Evolutionary conservation across 2,888 invertebrate genomes (phyloP).

Genomic region (Drosophila pseudotalamancana): DNA sequence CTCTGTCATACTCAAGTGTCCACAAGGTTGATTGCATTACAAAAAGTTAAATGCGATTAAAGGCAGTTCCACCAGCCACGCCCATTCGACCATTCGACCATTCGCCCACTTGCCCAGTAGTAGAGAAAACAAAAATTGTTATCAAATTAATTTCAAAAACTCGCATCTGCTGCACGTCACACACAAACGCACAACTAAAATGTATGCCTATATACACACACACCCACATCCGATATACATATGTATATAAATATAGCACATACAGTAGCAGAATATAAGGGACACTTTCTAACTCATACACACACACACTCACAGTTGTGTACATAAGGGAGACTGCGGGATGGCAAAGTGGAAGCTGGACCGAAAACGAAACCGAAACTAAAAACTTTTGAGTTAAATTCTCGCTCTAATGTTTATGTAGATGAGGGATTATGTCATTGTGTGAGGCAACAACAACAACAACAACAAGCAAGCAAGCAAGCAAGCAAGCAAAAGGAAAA

Average conservation of each 20-base stretch:
- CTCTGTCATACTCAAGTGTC: not conserved
- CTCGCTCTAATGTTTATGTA: slow-evolving; percentile 79
- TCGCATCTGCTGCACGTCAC: slow-evolving; percentile 75
- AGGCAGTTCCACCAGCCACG: slow-evolving; percentile 25
- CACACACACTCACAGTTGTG: not conserved
- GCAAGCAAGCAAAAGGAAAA: slow-evolving; percentile 37
- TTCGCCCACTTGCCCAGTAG: slow-evolving; percentile 11
- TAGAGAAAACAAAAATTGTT: slow-evolving; percentile 49
- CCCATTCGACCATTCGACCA: slow-evolving; percentile 27
- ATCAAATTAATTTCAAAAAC: slow-evolving; percentile 78
- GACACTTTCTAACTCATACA: slow-evolving; percentile 32
- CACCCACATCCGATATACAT: not conserved
- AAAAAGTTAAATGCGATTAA: slow-evolving; percentile 28
- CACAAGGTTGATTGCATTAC: slow-evolving; percentile 31
- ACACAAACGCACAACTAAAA: slow-evolving; percentile 35
- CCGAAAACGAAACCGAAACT: slow-evolving; percentile 79
- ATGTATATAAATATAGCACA: slow-evolving; percentile 19
- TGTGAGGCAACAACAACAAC: slow-evolving; percentile 43
- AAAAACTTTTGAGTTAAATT: slow-evolving; percentile 81
- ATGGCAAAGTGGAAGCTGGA: slow-evolving; percentile 47
- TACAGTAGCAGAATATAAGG: slow-evolving; percentile 57
- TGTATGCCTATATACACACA: slow-evolving; percentile 2
- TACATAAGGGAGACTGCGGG: not conserved
- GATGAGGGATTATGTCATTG: slow-evolving; percentile 82
- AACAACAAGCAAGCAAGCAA: too few relatives aligned